A percentile compares a stretch with the other conserved stretches of the same genome.
phyloP scores from a whole-genome alignment of 2,888 invertebrate genomes.

The Panzeria rudis region DNA sequence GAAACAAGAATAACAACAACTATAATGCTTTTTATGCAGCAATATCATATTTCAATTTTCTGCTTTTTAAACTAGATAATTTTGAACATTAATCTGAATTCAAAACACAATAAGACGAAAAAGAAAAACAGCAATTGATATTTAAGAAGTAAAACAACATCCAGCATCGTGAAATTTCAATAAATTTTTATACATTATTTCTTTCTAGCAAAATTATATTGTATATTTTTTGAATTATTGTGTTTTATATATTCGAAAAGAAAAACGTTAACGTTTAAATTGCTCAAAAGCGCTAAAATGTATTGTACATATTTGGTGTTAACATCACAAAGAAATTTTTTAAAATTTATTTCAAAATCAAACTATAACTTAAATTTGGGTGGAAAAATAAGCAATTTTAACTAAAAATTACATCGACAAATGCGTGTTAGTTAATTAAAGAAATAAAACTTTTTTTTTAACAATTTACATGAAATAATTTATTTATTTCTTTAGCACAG shows the following conservation, averaged over 20 bases:
- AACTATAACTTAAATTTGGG: not conserved
- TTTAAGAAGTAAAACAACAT: slow-evolving; percentile 6
- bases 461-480: slow-evolving; percentile 53
- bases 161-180: slow-evolving; percentile 3
- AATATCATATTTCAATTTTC: slow-evolving; percentile 32
- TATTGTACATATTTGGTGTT: slow-evolving; percentile 63
- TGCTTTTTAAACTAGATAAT: not conserved
- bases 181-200: slow-evolving; percentile 30
- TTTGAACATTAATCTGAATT: slow-evolving; percentile 4
- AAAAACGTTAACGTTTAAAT: slow-evolving; percentile 55
- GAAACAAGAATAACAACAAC: slow-evolving; percentile 73
- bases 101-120: slow-evolving; percentile 48
- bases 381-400: slow-evolving; percentile 27
- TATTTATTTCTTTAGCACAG: slow-evolving; percentile 24
- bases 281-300: slow-evolving; percentile 66
- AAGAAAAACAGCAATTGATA: not conserved
- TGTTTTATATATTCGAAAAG: slow-evolving; percentile 27
- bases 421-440: slow-evolving; percentile 28
- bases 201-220: not conserved
- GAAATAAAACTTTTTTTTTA: not conserved
- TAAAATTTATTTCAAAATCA: not conserved
- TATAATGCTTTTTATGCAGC: slow-evolving; percentile 58
- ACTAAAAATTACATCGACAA: slow-evolving; percentile 47
- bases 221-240: slow-evolving; percentile 33
- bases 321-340: slow-evolving; percentile 45